Percentiles rank a stretch among this genome's conserved stretches.
These are phyloP conservation scores for Calidris pygmaea DNA, from an alignment of 2,113 vertebrate species.

Conservation along the genomic window DNA sequence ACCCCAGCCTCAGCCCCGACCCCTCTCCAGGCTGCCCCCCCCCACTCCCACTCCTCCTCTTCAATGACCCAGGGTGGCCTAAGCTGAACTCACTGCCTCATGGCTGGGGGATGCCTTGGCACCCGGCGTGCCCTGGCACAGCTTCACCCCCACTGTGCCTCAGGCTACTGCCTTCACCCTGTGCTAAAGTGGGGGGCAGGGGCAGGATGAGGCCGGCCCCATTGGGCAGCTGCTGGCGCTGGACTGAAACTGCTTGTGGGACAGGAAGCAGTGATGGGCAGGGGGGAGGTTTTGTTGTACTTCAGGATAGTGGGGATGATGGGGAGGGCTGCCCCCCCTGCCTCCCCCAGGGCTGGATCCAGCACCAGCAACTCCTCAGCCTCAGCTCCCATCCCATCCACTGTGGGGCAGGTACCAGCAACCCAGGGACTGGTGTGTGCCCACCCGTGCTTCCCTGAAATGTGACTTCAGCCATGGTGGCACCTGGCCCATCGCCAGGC, in stretches of 20 bases:
- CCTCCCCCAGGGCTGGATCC: accelerated
- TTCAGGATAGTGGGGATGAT: background rate
- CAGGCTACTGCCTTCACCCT: background rate
- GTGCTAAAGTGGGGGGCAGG: accelerated
- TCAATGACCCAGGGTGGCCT: background rate
- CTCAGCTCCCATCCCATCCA: background rate
- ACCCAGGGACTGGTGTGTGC: accelerated
- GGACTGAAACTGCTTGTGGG: background rate
- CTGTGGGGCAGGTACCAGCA: accelerated
- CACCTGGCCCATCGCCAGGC: background rate
- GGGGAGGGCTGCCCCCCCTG: background rate
- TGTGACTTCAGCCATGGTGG: accelerated
- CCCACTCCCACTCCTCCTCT: background rate
- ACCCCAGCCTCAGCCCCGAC: too few relatives aligned
- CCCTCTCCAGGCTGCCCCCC: accelerated
- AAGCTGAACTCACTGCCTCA: accelerated
- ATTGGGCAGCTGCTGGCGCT: background rate
- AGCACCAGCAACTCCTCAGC: background rate
- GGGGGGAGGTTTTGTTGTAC: accelerated
- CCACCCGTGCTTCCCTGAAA: background rate
- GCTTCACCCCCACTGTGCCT: accelerated
- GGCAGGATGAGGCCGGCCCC: background rate
- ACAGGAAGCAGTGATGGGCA: background rate
- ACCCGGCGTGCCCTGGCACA: accelerated
- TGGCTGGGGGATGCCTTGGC: accelerated